Conservation (phyloP, 2,113 vertebrate species). For the Galbula dea region DNA sequence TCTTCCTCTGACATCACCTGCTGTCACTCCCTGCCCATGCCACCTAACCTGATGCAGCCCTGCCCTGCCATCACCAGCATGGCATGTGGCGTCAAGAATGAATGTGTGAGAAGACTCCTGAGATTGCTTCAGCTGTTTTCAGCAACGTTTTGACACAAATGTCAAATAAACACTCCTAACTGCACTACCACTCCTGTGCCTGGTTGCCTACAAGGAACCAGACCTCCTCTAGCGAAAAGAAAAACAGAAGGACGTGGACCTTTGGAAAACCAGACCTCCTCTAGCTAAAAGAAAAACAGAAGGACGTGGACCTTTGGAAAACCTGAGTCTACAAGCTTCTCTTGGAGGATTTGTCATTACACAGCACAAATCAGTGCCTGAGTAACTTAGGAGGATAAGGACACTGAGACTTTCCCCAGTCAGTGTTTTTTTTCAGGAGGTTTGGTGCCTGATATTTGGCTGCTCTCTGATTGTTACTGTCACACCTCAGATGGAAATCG, state of each 20-base stretch:
- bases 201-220: background rate
- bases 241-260: background rate
- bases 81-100: background rate
- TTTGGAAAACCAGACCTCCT: background rate
- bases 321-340: background rate
- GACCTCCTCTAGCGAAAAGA: background rate
- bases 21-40: accelerated
- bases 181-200: background rate
- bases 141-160: background rate
- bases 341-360: background rate
- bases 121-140: background rate
- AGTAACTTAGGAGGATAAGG: background rate
- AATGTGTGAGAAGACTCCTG: background rate
- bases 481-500: background rate
- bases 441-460: background rate
- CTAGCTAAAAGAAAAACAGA: background rate
- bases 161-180: background rate
- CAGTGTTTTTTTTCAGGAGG: background rate
- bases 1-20: background rate
- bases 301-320: background rate
- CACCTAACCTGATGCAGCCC: background rate
- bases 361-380: background rate
- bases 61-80: background rate
- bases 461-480: background rate
- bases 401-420: background rate